Conservation (phyloP, 2,113 vertebrate genomes). For the Neopipo cinnamomea region DNA sequence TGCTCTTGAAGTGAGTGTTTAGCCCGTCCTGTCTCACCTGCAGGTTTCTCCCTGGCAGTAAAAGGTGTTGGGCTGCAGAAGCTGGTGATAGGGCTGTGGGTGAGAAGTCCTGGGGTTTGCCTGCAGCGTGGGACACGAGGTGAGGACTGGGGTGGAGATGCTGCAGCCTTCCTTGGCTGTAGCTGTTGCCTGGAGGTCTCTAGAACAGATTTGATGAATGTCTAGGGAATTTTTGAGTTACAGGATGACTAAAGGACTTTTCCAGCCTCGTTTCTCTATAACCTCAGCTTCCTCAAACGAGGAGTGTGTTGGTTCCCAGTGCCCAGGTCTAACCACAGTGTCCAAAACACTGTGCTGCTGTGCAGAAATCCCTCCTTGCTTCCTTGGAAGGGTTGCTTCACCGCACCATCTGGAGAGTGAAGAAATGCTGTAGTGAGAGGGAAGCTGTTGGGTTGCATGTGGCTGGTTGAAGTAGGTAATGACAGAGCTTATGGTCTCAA, state of each 20-base stretch:
- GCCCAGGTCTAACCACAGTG: not conserved
- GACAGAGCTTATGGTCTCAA: not conserved
- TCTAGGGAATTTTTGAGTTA: not conserved
- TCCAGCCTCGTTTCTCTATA: not conserved
- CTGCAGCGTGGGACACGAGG: not conserved
- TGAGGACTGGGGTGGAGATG: not conserved
- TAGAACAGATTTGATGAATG: not conserved
- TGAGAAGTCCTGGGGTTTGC: not conserved
- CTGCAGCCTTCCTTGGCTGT: not conserved
- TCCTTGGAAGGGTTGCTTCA: not conserved
- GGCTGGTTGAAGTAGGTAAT: not conserved
- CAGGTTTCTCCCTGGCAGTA: not conserved
- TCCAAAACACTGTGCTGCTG: not conserved
- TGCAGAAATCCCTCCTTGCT: not conserved
- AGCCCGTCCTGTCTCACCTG: not conserved
- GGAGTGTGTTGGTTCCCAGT: not conserved
- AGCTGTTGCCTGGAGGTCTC: not conserved
- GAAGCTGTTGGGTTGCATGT: not conserved
- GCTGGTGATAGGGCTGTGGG: not conserved
- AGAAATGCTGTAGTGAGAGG: not conserved
- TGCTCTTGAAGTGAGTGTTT: not conserved
- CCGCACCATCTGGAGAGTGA: not conserved
- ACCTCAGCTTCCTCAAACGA: slow-evolving; percentile 1
- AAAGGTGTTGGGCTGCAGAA: not conserved
- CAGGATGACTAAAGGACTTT: not conserved